Conservation (phyloP, 2,888 invertebrate species). For the Cecidostiba fungosa region DNA sequence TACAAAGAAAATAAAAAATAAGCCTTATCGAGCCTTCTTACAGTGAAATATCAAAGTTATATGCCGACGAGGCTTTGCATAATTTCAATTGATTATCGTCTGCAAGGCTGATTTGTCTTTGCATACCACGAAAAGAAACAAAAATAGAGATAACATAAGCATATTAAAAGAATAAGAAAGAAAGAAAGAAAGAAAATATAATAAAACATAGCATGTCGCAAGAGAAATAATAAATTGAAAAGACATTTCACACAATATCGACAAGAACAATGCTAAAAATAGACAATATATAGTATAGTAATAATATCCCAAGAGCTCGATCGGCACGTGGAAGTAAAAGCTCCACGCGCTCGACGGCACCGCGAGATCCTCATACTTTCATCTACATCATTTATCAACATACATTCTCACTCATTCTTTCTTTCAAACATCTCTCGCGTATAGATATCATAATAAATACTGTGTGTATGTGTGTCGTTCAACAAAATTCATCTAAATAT, state of each 20-base stretch:
- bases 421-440: background rate
- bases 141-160: slow-evolving; percentile 19
- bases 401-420: background rate
- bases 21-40: background rate
- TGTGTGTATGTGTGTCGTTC: slow-evolving; percentile 16
- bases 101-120: slow-evolving; percentile 35
- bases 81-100: background rate
- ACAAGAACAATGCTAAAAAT: slow-evolving; percentile 23
- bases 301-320: slow-evolving; percentile 46
- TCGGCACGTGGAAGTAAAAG: slow-evolving; percentile 2
- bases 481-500: slow-evolving; percentile 24
- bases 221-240: slow-evolving; percentile 26
- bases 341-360: slow-evolving; percentile 22
- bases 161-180: background rate
- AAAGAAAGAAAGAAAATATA: background rate
- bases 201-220: slow-evolving; percentile 34
- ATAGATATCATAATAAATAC: background rate
- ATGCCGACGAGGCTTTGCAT: background rate
- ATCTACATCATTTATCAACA: slow-evolving; percentile 6
- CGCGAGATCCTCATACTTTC: background rate
- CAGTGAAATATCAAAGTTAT: background rate
- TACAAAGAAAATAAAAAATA: background rate
- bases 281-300: slow-evolving; percentile 32
- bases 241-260: slow-evolving; percentile 36
- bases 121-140: slow-evolving; percentile 14